Conservation (phyloP, 2,113 vertebrate genomes). For the Callaeas wilsoni region DNA sequence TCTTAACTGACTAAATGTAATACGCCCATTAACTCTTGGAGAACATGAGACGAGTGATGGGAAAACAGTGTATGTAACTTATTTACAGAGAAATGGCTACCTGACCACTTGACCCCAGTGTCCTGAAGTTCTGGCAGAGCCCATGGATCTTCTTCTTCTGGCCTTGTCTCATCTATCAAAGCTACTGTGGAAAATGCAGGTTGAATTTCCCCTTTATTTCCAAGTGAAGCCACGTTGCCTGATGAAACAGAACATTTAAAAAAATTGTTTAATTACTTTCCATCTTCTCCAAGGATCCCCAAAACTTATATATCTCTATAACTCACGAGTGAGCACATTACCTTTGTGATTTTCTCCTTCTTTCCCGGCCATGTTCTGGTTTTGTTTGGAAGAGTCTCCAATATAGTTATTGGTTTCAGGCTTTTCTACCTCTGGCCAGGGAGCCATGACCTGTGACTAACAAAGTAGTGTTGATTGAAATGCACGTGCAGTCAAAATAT, state of each 20-base stretch:
- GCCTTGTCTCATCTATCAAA: constrained; percentile 70
- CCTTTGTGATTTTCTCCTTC: constrained; percentile 54
- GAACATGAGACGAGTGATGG: not conserved
- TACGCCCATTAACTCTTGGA: not conserved
- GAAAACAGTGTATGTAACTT: not conserved
- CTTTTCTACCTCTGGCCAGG: constrained; percentile 78
- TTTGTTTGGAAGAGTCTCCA: constrained; percentile 31
- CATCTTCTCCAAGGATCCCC: not conserved
- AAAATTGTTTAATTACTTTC: not conserved
- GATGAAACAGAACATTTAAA: not conserved
- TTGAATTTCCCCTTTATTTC: constrained; percentile 67
- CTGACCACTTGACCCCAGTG: constrained; percentile 89
- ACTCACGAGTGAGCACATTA: not conserved
- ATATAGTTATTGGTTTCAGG: constrained; percentile 61
- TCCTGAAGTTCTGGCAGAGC: constrained; percentile 80
- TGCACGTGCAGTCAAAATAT: not conserved
- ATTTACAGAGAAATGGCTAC: constrained; percentile 63
- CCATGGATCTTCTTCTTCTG: constrained; percentile 79
- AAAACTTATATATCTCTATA: not conserved
- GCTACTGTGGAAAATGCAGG: constrained; percentile 78
- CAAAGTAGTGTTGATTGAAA: not conserved
- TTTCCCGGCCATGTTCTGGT: constrained; percentile 30
- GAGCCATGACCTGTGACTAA: constrained; percentile 82
- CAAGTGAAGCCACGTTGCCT: constrained; percentile 16
- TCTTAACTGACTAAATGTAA: not conserved